Evolutionary conservation across 2,113 vertebrate species (phyloP).

Genomic region (Engraulis encrasicolus): DNA sequence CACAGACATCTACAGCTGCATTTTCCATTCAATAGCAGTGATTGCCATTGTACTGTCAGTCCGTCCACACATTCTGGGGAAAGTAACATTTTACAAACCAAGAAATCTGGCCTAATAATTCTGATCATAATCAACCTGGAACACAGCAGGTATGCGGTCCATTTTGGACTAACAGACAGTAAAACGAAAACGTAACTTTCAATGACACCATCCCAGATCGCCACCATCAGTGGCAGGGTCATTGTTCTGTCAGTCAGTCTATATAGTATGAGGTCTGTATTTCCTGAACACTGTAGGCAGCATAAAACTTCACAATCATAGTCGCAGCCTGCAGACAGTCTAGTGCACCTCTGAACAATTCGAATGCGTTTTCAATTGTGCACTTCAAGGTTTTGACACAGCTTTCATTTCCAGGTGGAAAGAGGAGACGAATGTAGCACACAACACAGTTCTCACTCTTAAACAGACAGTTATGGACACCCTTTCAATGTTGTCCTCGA

Average conservation of each 20-base stretch:
- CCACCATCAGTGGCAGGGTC: too few relatives aligned
- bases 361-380: not conserved
- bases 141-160: too few relatives aligned
- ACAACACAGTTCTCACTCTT: not conserved
- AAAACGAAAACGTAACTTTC: too few relatives aligned
- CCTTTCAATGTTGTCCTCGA: not conserved
- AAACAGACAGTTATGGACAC: not conserved
- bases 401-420: not conserved
- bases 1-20: not conserved
- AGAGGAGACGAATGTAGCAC: not conserved
- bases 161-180: too few relatives aligned
- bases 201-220: too few relatives aligned
- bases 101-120: too few relatives aligned
- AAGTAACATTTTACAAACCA: too few relatives aligned
- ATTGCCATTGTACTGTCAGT: not conserved
- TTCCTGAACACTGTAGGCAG: not conserved
- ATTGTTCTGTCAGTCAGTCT: not conserved
- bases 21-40: not conserved
- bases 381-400: not conserved
- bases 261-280: not conserved
- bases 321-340: not conserved
- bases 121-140: too few relatives aligned
- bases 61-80: too few relatives aligned
- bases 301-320: not conserved
- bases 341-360: not conserved